A percentile compares a stretch with the other conserved stretches of the same genome.
Evolutionary conservation across 2,888 invertebrate genomes (phyloP).

Genomic region (Sarcophaga variegata): DNA sequence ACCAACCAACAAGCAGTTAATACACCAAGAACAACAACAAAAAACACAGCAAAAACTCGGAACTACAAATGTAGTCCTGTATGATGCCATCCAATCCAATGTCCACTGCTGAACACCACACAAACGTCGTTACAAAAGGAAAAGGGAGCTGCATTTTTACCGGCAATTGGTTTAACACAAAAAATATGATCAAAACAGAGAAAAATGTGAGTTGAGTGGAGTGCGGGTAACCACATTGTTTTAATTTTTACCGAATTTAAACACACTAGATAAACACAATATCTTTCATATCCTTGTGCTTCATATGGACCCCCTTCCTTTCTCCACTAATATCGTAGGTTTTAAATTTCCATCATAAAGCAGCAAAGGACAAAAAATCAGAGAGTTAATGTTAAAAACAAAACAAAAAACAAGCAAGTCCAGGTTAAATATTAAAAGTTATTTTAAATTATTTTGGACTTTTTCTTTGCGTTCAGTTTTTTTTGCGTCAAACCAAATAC

Average conservation of each 20-base stretch:
- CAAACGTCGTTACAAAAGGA: not conserved
- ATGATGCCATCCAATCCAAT: not conserved
- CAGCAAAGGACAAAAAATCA: conserved; percentile 10
- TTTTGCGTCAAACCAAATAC: not conserved
- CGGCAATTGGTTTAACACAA: conserved; percentile 66
- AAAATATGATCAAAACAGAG: conserved; percentile 20
- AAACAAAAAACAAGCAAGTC: conserved; percentile 43
- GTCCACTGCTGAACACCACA: conserved; percentile 16
- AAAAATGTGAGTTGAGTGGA: conserved; percentile 61
- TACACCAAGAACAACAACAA: conserved; percentile 49
- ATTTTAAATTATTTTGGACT: conserved; percentile 7
- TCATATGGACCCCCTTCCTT: not conserved
- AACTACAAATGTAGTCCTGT: conserved; percentile 40
- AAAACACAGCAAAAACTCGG: conserved; percentile 66
- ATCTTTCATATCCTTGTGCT: conserved; percentile 55
- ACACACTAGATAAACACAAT: conserved; percentile 69
- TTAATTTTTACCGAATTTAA: conserved; percentile 79
- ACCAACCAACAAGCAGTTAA: conserved; percentile 69
- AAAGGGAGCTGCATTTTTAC: conserved; percentile 62
- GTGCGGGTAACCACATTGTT: conserved; percentile 78
- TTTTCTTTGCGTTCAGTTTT: not conserved
- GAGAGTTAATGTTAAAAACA: conserved; percentile 8
- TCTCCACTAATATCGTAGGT: not conserved
- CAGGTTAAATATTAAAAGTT: conserved; percentile 69
- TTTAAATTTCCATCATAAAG: conserved; percentile 47